A percentile compares a stretch with the other conserved stretches of the same genome.
phyloP scores from a whole-genome alignment of 1,140 invertebrate species.

The Homalodisca vitripennis region DNA sequence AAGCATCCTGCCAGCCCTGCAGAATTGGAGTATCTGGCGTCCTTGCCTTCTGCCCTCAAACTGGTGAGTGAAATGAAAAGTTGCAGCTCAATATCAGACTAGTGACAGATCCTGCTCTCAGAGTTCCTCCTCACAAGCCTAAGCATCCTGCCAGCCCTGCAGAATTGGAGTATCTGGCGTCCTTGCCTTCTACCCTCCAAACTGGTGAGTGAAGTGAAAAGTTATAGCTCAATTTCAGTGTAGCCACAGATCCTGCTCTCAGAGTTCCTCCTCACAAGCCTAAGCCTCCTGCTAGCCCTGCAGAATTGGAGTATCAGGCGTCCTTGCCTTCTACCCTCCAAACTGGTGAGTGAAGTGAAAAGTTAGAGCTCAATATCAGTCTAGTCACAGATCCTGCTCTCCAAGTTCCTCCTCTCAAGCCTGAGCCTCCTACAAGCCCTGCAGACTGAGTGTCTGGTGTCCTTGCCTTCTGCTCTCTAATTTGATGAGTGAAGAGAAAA shows the following conservation, averaged over 20 bases:
- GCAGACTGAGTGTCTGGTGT: constrained; percentile 45
- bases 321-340: constrained; percentile 51
- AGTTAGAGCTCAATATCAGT: constrained; percentile 61
- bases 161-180: constrained; percentile 45
- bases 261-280: constrained; percentile 38
- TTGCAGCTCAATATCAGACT: constrained; percentile 73
- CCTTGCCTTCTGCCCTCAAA: constrained; percentile 51
- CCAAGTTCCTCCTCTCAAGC: constrained; percentile 35
- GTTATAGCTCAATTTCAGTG: constrained; percentile 69
- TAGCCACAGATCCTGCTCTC: constrained; percentile 67
- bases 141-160: constrained; percentile 48
- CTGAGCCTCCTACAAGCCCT: constrained; percentile 49
- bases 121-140: constrained; percentile 39
- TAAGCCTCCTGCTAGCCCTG: constrained; percentile 48
- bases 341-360: constrained; percentile 37
- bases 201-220: constrained; percentile 47
- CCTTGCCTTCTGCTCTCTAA: constrained; percentile 51
- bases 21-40: constrained; percentile 45
- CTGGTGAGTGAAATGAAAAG: constrained; percentile 46
- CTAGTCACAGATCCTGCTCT: constrained; percentile 64
- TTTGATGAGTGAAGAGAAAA: constrained; percentile 46
- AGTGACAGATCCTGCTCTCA: constrained; percentile 63
- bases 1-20: constrained; percentile 48
- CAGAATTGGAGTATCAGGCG: constrained; percentile 45
- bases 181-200: constrained; percentile 51